Evolutionary conservation across 2,113 vertebrate species (phyloP), one percentile per base, ranked within the genome.

Genomic region (Aythya baeri): DNA sequence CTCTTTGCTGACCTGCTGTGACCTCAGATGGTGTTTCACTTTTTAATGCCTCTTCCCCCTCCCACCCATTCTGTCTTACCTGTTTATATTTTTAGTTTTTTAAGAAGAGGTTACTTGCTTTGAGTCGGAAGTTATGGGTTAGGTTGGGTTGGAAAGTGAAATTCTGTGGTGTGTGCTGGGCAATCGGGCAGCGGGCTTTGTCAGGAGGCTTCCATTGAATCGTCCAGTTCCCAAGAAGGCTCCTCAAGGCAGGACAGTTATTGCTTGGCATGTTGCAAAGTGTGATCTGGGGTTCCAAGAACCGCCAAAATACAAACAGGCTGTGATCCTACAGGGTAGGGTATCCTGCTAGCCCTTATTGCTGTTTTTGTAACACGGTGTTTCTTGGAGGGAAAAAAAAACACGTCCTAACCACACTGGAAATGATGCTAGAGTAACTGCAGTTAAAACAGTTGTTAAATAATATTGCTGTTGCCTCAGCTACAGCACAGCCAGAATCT

Each of bases 221-320:
- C 11, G 41, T 57, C 77, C 34, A 49, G 80, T 52, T 71, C 57
- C 36, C 4, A 7, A 26, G 7, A 1, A 15, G 49, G 44, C 31
- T 84, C 26, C 38, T 4, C 0, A 0, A 16, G 25, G 29, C 43
- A 81, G 57, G 68, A 55, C 0, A 0, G 14, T 27, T 46, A 38
- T 86, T 17, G 2, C 26, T 36, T 23, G 20, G 20, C 27, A 17
- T 41, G 9, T 43, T 31, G 17, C 4, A 17, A 29, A 46, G 31
- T 20, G 31, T 7, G 23, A 29, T n/a, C 23, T 71, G 79, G 34
- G 23, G 44, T 63, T 62, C 61, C n/a, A 50, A 72, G 49, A 73
- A 32, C 57, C 83, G 38, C 58, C 78, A 14, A 68, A 63, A 59
- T 76, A 44, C 13, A 79, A 46, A 23, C 27, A 55, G 27, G 27